A percentile compares a stretch with the other conserved stretches of the same genome.
phyloP scores from a whole-genome alignment of 2,113 vertebrate species.

The Hemiscyllium ocellatum region DNA sequence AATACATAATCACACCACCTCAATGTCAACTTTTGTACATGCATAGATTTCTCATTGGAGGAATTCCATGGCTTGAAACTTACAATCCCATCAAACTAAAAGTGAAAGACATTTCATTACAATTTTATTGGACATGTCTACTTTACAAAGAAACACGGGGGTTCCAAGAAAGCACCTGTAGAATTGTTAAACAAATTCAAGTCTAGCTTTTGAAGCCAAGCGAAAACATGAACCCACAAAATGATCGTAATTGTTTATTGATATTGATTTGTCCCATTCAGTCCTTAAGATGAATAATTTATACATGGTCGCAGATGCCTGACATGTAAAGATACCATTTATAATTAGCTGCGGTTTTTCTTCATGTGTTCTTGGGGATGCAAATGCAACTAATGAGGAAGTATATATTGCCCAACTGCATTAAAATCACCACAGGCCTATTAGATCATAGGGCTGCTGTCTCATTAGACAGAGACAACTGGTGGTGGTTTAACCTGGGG shows the following conservation, averaged over 20 bases:
- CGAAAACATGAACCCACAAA: not conserved
- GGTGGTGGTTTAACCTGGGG: no score
- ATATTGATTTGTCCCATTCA: not conserved
- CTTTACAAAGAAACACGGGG: not conserved
- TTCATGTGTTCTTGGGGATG: not conserved
- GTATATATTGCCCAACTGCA: not conserved
- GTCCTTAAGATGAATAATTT: not conserved
- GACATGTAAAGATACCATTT: not conserved
- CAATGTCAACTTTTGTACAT: not conserved
- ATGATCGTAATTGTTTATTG: not conserved
- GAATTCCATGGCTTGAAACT: not conserved
- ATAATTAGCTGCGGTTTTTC: not conserved
- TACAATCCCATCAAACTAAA: not conserved
- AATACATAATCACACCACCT: not conserved
- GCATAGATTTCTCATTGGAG: not conserved
- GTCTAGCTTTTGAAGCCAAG: not conserved
- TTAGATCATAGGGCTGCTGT: no score
- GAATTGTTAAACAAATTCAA: conserved; percentile 1
- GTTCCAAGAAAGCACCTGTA: not conserved
- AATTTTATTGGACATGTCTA: not conserved
- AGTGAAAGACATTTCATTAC: not conserved
- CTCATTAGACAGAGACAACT: no score
- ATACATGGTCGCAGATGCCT: not conserved
- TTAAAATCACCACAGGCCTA: no score
- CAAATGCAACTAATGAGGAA: not conserved